Percentiles rank a stretch among this genome's conserved stretches.
phyloP scores from a whole-genome alignment of 2,797 vertebrate genomes.

The Poecilia wingei region DNA sequence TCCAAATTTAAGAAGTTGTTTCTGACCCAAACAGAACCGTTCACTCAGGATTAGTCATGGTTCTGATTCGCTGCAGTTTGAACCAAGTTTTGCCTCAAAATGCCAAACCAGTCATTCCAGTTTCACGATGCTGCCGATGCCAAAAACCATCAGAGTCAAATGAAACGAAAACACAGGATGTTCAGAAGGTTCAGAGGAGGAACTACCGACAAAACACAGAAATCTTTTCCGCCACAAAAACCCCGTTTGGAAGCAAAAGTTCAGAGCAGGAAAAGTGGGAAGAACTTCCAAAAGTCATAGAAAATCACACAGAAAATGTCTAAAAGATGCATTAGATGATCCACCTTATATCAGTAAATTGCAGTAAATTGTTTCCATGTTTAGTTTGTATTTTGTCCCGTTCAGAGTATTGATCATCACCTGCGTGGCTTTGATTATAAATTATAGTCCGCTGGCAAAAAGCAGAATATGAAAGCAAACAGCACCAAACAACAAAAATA shows the following conservation, averaged over 20 bases:
- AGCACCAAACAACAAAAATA: no score
- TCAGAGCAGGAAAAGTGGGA: neutral
- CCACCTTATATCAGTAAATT: neutral
- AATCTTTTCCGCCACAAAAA: neutral
- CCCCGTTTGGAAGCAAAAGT: neutral
- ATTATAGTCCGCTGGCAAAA: no score
- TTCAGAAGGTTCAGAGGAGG: constrained; percentile 5
- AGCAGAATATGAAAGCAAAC: no score
- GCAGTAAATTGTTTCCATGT: no score
- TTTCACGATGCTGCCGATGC: constrained; percentile 20
- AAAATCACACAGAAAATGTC: neutral
- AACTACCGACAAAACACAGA: neutral
- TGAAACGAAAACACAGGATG: constrained; percentile 36
- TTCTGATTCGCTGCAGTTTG: constrained; percentile 22
- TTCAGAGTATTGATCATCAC: no score
- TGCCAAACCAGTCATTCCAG: constrained; percentile 41
- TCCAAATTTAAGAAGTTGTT: constrained; percentile 22
- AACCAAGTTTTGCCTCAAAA: constrained; percentile 16
- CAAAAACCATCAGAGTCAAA: constrained; percentile 33
- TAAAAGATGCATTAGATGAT: neutral
- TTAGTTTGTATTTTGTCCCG: no score
- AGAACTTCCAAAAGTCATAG: neutral
- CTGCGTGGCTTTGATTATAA: no score
- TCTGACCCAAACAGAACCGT: constrained; percentile 23
- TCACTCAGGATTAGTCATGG: constrained; percentile 46